These are phyloP conservation scores for Otus scops DNA, from an alignment of 2,797 vertebrate genomes.

Conservation along the genomic window DNA sequence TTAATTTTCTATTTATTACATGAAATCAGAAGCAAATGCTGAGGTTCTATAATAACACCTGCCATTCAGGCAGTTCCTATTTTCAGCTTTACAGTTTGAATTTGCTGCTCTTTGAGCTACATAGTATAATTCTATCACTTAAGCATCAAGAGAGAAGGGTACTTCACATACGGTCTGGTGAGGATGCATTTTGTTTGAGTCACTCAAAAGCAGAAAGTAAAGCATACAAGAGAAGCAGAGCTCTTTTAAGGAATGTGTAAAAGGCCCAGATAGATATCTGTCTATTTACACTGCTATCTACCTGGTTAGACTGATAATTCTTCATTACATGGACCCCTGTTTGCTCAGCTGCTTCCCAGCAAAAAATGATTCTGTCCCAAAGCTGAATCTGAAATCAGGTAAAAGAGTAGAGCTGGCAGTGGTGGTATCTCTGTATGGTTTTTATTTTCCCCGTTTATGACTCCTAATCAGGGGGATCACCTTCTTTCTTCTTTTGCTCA, in stretches of 20 bases:
- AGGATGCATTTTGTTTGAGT: background rate
- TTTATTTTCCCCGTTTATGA: background rate
- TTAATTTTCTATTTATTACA: background rate
- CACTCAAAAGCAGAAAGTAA: background rate
- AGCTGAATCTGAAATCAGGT: background rate
- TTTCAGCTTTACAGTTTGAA: background rate
- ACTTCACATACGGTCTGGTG: background rate
- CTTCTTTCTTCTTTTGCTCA: background rate
- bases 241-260: background rate
- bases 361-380: background rate
- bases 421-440: background rate
- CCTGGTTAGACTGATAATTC: background rate
- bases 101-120: background rate
- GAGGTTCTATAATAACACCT: background rate
- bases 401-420: background rate
- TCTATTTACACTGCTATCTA: background rate
- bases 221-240: background rate
- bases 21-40: background rate
- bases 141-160: background rate
- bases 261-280: background rate
- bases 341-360: slow-evolving; percentile 39
- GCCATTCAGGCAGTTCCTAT: background rate
- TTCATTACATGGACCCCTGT: background rate
- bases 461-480: background rate
- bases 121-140: background rate